Conservation (phyloP, 2,113 vertebrate genomes). For the Rhipidura dahli region DNA sequence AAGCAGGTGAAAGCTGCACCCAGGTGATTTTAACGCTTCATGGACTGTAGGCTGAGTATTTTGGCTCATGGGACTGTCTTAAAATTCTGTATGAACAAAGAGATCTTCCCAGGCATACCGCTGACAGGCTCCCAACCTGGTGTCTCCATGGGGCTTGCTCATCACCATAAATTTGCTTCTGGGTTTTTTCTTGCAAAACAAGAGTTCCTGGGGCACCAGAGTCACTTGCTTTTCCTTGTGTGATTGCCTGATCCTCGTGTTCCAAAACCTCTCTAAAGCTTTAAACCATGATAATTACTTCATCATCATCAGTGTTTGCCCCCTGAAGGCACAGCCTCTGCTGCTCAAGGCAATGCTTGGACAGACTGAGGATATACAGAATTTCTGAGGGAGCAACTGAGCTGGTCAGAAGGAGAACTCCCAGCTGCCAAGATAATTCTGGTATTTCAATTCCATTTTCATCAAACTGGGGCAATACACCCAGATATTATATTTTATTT, state of each 20-base stretch:
- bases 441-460: neutral
- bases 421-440: neutral
- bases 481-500: neutral
- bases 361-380: neutral
- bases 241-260: neutral
- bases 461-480: neutral
- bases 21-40: neutral
- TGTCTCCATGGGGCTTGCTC: neutral
- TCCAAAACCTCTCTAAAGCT: neutral
- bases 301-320: neutral
- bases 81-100: neutral
- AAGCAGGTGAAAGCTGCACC: neutral
- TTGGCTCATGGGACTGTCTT: neutral
- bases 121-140: neutral
- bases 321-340: neutral
- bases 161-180: neutral
- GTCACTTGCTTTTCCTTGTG: neutral
- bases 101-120: neutral
- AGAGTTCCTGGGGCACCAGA: neutral
- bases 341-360: neutral
- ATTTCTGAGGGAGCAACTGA: neutral
- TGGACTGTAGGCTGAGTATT: neutral
- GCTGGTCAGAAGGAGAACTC: fast-evolving
- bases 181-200: neutral
- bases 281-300: neutral